Base-by-base conservation (phyloP, 2,888 invertebrate species). In the Troides aeacus region DNA sequence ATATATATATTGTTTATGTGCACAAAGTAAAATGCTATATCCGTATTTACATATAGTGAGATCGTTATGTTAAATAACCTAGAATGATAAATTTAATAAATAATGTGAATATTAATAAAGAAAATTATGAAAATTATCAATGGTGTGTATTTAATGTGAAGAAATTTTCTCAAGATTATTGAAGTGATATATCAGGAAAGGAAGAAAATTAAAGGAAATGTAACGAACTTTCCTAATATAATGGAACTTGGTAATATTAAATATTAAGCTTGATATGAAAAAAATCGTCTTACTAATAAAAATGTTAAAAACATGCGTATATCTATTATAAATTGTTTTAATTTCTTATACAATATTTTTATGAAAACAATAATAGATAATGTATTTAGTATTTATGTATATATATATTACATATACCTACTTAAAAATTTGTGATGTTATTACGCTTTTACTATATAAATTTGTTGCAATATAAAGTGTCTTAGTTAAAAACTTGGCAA, bases 401-500 rank as follows among this genome's bases (percentile, higher is more conserved):
- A 56, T 56, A 21, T 57, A 18, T 18, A 53, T 10, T 30, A 57
- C 6, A 4, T 58, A 23, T 72, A 72, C 74, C 70, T 72, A 72
- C 68, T 69, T 30, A 69, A 64, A 57, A 62, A 71, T 0, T 71
- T 73, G 68, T 71, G 61, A 62, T 62, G 53, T 62, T 62, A 62
- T 42, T 75, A 76, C 75, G 77, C 76, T 74, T 75, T 74, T 77
- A 75, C 73, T 71, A 72, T 75, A 74, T 73, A 73, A 75, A 61
- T 69, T 62, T 70, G 65, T 70, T 63, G 70, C 67, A 62, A 67
- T 53, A 60, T 56, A 36, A 57, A 57, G 53, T 53, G 53, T 53
- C 53, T 53, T 53, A 53, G 53, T 18, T 53, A 12, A 18, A 53
- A n/a, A 53, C 53, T 18, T 53, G 18, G 6, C 53, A 53, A n/a